These are phyloP conservation scores for Tipula unca DNA, from an alignment of 2,888 invertebrate species.

Conservation along the genomic window DNA sequence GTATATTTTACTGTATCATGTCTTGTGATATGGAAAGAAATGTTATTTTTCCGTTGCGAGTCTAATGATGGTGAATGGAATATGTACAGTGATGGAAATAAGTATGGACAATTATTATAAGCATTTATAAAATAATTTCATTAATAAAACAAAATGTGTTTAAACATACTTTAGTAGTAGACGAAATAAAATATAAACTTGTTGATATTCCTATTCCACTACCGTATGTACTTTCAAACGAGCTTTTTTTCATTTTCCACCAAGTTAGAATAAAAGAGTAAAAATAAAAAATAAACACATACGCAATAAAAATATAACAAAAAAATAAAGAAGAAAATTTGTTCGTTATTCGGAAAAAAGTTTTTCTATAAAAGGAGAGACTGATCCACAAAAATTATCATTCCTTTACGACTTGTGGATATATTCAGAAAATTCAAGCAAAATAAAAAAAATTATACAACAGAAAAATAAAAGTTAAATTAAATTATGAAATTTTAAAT, in stretches of 20 bases:
- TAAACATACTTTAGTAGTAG: too few species aligned
- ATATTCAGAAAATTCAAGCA: not conserved
- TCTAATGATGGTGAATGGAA: not conserved
- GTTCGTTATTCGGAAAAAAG: not conserved
- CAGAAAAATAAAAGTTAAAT: not conserved
- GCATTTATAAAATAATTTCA: not conserved
- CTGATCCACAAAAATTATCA: not conserved
- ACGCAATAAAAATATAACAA: not conserved
- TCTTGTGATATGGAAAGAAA: not conserved
- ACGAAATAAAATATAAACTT: not conserved
- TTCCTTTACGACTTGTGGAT: not conserved
- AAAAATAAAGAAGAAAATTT: not conserved
- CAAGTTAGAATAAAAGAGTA: not conserved
- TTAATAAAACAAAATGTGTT: not conserved
- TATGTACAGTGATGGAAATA: not conserved
- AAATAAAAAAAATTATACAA: not conserved
- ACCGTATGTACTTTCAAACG: not conserved
- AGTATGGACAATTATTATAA: not conserved
- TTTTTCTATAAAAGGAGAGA: not conserved
- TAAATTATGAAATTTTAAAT: conserved; percentile 3
- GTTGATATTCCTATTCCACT: not conserved
- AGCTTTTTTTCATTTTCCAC: too few species aligned
- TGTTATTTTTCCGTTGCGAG: not conserved
- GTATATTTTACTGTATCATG: not conserved
- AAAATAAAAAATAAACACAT: too few species aligned